Evolutionary conservation across 1,140 invertebrate species (phyloP).

Genomic region (Galleria mellonella): DNA sequence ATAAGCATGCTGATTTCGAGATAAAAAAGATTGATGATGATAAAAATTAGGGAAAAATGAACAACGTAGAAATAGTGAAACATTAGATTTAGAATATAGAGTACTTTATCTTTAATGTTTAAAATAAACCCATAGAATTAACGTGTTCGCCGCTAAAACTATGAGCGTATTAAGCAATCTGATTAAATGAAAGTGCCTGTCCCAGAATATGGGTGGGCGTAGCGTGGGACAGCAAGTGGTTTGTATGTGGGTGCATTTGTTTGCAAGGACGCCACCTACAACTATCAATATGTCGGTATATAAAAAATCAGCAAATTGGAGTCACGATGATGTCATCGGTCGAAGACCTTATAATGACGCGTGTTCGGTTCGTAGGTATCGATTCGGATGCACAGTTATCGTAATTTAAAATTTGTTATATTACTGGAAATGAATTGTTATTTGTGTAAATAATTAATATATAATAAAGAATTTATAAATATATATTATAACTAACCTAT

Average conservation of each 20-base stretch:
- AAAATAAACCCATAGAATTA: too few species aligned
- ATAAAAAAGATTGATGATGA: constrained; percentile 17
- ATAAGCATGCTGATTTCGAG: constrained; percentile 16
- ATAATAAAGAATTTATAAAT: not conserved
- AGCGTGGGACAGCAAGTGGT: constrained; percentile 42
- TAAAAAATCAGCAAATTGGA: constrained; percentile 22
- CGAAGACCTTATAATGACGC: constrained; percentile 12
- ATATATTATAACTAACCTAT: too few species aligned
- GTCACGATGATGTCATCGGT: constrained; percentile 28
- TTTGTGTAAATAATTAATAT: too few species aligned
- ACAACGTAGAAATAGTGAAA: too few species aligned
- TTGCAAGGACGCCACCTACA: constrained; percentile 27
- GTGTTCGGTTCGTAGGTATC: not conserved
- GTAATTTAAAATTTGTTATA: too few species aligned
- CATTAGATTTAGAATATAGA: too few species aligned
- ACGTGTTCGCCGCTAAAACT: constrained; percentile 26
- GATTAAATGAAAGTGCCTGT: constrained; percentile 46
- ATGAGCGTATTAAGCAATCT: constrained; percentile 35
- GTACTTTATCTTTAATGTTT: too few species aligned
- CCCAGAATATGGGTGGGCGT: constrained; percentile 29
- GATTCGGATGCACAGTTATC: too few species aligned
- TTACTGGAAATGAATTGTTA: too few species aligned
- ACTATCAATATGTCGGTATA: constrained; percentile 10
- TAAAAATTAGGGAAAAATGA: too few species aligned
- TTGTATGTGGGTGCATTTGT: constrained; percentile 34